Base-by-base conservation (phyloP, 2,888 invertebrate genomes). In the Melieria crassipennis region DNA sequence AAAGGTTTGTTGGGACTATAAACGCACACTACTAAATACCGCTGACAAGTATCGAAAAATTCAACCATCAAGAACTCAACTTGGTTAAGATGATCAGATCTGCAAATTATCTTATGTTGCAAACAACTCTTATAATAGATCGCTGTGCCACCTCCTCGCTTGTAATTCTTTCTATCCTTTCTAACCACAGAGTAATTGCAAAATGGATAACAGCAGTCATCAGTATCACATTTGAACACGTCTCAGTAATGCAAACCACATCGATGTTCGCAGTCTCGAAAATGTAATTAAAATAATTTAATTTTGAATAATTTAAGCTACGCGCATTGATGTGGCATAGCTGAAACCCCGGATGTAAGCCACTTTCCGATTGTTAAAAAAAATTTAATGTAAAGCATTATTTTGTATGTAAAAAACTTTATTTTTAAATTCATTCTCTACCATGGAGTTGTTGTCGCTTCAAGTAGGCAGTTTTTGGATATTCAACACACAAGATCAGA, bases 331-430 rank as follows among this genome's bases (percentile, higher is more conserved):
- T 52, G 52, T 52, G 52, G 2, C 52, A 52, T 52, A 52, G 7
- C 13, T 61, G 46, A 61, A 61, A 61, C 13, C 61, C 46, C 4
- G 61, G 61, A 45, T 61, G 46, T n/a, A 16, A 47, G 9, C 47
- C 46, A 61, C 43, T 61, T 16, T 4, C 61, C 46, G 45, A 50
- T 50, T 50, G 2, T 3, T 16, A 16, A 16, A 50, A 50, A 3
- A 11, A n/a, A n/a, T n/a, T n/a, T n/a, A n/a, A n/a, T n/a, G n/a
- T n/a, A n/a, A n/a, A n/a, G n/a, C n/a, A n/a, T n/a, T n/a, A n/a
- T n/a, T n/a, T n/a, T n/a, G n/a, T n/a, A n/a, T n/a, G n/a, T n/a
- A n/a, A n/a, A n/a, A n/a, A n/a, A n/a, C n/a, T n/a, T 3, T 50
- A 3, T 50, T 50, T 11, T 50, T 50, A 3, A 50, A 50, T 50